phyloP scores from a whole-genome alignment of 2,113 vertebrate species.

The Probosciger aterrimus region DNA sequence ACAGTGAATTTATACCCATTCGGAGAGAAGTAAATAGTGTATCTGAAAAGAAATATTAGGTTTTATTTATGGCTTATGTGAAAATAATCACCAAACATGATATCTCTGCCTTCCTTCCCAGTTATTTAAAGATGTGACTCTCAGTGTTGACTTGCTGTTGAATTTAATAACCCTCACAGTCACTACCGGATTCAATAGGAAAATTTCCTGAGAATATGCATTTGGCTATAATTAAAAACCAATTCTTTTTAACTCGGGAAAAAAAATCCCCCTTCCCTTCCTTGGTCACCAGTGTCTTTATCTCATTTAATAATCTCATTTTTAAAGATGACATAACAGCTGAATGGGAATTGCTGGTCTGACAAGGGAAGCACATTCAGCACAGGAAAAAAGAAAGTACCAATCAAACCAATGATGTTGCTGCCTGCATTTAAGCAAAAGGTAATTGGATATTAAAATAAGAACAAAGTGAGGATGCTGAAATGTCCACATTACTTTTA shows the following conservation, averaged over 20 bases:
- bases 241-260: neutral
- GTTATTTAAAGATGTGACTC: neutral
- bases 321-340: slow-evolving; percentile 7
- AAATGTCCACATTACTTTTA: neutral
- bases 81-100: neutral
- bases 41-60: neutral
- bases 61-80: slow-evolving; percentile 12
- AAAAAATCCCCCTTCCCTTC: neutral
- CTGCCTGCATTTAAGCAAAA: neutral
- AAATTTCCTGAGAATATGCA: neutral
- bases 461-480: neutral
- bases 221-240: slow-evolving; percentile 4
- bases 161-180: neutral
- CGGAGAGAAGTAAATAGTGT: neutral
- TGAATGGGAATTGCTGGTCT: slow-evolving; percentile 28
- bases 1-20: neutral
- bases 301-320: slow-evolving; percentile 23
- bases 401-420: neutral
- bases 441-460: neutral
- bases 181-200: neutral
- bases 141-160: neutral
- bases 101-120: neutral
- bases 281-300: neutral
- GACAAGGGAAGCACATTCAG: neutral
- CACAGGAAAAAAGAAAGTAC: neutral